phyloP scores from a whole-genome alignment of 2,888 invertebrate species.

The Incurvaria masculella region DNA sequence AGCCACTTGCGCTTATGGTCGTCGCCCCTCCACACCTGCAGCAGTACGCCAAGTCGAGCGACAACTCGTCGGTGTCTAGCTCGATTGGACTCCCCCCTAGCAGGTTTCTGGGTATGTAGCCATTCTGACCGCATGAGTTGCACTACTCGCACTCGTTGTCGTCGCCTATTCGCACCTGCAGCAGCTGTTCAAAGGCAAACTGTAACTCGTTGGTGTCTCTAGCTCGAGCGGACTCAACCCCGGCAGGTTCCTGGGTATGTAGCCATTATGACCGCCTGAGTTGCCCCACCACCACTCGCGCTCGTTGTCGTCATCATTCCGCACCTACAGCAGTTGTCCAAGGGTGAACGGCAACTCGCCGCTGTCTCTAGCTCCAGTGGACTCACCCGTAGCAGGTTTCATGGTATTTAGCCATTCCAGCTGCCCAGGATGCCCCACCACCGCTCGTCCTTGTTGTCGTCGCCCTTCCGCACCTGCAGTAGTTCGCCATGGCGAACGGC shows the following conservation, averaged over 20 bases:
- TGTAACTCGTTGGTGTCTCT: no score
- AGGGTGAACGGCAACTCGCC: constrained; percentile 90
- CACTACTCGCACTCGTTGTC: no score
- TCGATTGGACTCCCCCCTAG: constrained; percentile 73
- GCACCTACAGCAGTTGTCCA: constrained; percentile 84
- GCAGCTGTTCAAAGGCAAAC: no score
- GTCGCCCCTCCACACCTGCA: no score
- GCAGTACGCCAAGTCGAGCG: no score
- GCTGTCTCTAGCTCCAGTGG: constrained; percentile 76
- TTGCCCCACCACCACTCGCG: constrained; percentile 83
- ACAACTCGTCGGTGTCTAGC: no score
- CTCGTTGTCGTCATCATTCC: constrained; percentile 94
- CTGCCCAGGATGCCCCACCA: constrained; percentile 55
- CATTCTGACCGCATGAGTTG: constrained; percentile 57
- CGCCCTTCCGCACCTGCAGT: constrained; percentile 67
- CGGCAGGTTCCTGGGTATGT: constrained; percentile 94
- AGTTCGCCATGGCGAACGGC: no score
- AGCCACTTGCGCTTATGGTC: no score
- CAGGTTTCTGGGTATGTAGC: constrained; percentile 95
- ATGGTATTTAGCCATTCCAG: no score
- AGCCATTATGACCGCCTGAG: constrained; percentile 66
- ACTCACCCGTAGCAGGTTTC: no score
- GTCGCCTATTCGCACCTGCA: no score
- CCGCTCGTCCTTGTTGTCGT: constrained; percentile 78
- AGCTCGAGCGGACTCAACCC: constrained; percentile 65